Evolutionary conservation across 2,797 vertebrate genomes (phyloP), one percentile per base, ranked within the genome.

Genomic region (Poeciliopsis gracilis): DNA sequence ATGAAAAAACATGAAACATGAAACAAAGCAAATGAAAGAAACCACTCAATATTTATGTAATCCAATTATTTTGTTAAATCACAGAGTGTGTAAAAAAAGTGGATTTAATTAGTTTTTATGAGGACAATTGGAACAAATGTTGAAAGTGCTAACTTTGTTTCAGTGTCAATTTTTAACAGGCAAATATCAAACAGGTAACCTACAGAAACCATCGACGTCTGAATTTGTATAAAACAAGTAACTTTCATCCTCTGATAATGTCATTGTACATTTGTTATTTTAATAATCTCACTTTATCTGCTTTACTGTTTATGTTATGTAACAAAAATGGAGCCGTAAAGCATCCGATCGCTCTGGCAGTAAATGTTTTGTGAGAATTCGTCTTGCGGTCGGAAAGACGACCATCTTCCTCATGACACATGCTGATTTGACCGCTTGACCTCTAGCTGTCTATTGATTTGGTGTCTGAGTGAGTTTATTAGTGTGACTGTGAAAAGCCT

Each of bases 1-100:
- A 86, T 81, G 9, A 88, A 83, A 83, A 47, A 55, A 83, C 77
- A 53, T 47, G 45, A 83, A 81, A 84, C 74, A 86, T 45, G 41
- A 83, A 81, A 84, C 74, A 86, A 80, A 86, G 49, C 45, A 71
- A 61, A 47, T 76, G 72, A 82, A 72, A 77, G 47, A 25, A 71
- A 73, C 51, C 79, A 25, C 45, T 57, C 45, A 5, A n/a, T 43
- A 70, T 53, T 55, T 46, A 72, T 59, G 59, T 59, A 46, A 57
- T 63, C 41, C 47, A 47, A 73, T 77, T 28, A 73, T 36, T 66
- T 45, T n/a, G 10, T 53, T 20, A 28, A 18, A 46, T 41, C 16
- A 33, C 73, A 70, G 20, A 51, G 43, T 76, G 38, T 9, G 57
- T 41, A 16, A 73, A 25, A 46, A 72, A 72, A 72, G 38, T 28